Conservation (phyloP, 2,797 vertebrate species). For the Benthosema pterotum region DNA sequence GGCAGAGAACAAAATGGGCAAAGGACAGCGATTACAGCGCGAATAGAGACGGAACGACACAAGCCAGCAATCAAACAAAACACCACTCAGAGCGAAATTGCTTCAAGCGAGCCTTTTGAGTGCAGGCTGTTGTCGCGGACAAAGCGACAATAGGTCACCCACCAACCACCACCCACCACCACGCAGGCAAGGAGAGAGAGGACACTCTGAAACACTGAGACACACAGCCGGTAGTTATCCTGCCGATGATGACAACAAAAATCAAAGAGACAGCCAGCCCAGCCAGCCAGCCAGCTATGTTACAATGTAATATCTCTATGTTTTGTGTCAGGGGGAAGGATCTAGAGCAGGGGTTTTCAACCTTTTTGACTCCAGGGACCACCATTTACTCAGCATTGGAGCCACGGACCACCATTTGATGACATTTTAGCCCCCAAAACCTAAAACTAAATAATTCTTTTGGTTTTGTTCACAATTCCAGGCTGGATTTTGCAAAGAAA, state of each 20-base stretch:
- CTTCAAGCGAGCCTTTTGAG: background rate
- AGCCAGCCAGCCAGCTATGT: constrained; percentile 39
- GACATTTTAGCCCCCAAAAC: no score
- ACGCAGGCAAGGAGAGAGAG: background rate
- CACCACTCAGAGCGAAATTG: background rate
- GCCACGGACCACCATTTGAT: no score
- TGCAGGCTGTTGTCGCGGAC: no score
- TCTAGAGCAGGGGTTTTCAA: no score
- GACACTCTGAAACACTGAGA: constrained; percentile 3
- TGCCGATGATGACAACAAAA: no score
- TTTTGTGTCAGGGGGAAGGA: no score
- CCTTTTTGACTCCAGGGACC: no score
- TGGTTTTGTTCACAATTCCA: no score
- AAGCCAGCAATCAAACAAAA: background rate
- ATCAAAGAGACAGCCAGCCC: constrained; percentile 27
- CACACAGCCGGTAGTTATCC: constrained; percentile 3
- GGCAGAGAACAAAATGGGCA: background rate
- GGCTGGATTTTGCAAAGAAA: no score
- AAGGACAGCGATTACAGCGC: background rate
- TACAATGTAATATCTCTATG: constrained; percentile 54
- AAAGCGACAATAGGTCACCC: background rate
- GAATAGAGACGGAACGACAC: background rate
- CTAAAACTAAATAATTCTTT: no score
- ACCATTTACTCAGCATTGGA: no score
- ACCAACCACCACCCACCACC: no score